Conservation (phyloP, 2,888 invertebrate species). For the Spilarctia lutea region DNA sequence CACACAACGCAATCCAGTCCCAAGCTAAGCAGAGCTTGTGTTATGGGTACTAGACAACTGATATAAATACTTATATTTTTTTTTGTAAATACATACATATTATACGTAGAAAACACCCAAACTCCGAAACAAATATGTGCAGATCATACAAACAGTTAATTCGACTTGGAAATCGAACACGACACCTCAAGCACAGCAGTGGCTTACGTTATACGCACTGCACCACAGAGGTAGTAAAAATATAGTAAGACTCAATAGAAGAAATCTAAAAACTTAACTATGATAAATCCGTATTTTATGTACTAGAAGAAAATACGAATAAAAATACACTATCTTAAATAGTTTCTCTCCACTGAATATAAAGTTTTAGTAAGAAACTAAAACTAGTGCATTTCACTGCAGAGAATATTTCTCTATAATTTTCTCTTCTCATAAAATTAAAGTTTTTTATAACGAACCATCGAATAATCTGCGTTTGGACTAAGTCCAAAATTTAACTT, state of each 20-base stretch:
- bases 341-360: background rate
- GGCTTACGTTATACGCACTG: too few relatives aligned
- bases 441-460: constrained; percentile 4
- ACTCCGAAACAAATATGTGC: too few relatives aligned
- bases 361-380: background rate
- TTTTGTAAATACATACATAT: too few relatives aligned
- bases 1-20: too few relatives aligned
- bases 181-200: too few relatives aligned
- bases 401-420: constrained; percentile 8
- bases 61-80: too few relatives aligned
- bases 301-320: background rate
- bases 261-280: background rate
- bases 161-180: too few relatives aligned
- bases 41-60: too few relatives aligned
- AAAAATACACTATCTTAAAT: background rate
- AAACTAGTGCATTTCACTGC: constrained; percentile 4
- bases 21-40: too few relatives aligned
- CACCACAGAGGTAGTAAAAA: too few relatives aligned
- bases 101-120: too few relatives aligned
- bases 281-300: background rate
- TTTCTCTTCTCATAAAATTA: constrained; percentile 7
- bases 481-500: constrained; percentile 19
- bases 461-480: constrained; percentile 17
- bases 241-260: background rate
- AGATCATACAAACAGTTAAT: too few relatives aligned